phyloP scores from a whole-genome alignment of 1,140 invertebrate species.

The Drosophila neocordata region DNA sequence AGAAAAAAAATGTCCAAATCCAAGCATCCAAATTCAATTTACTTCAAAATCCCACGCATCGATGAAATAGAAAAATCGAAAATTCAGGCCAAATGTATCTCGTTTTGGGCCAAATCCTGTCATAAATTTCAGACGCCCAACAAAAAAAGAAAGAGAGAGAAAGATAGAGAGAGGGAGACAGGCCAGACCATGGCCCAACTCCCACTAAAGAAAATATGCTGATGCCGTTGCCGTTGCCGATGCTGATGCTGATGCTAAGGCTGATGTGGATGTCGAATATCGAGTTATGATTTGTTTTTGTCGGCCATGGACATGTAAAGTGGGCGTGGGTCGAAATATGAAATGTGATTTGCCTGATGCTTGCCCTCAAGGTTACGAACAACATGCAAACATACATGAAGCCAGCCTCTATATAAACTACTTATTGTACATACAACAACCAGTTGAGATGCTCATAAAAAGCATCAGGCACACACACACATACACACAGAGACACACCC shows the following conservation, averaged over 20 bases:
- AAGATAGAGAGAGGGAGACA: background rate
- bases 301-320: constrained; percentile 29
- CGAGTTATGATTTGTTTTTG: constrained; percentile 79
- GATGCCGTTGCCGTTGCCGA: constrained; percentile 55
- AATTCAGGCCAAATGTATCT: constrained; percentile 64
- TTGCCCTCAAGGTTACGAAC: constrained; percentile 52
- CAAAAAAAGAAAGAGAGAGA: constrained; percentile 55
- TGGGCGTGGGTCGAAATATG: constrained; percentile 25
- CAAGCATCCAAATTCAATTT: constrained; percentile 78
- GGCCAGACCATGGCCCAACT: too few relatives aligned
- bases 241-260: background rate
- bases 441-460: constrained; percentile 71
- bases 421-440: constrained; percentile 46
- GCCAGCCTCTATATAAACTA: constrained; percentile 26
- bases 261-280: constrained; percentile 77
- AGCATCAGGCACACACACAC: constrained; percentile 50
- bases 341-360: constrained; percentile 55
- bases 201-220: constrained; percentile 64
- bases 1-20: constrained; percentile 50
- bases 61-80: constrained; percentile 64
- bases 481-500: background rate
- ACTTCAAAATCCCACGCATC: constrained; percentile 74
- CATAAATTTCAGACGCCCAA: constrained; percentile 59
- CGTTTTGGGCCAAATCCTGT: constrained; percentile 69
- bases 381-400: background rate